Evolutionary conservation across 1,140 invertebrate species (phyloP), one percentile per base, ranked within the genome.

Genomic region (Hesperophylax magnus): DNA sequence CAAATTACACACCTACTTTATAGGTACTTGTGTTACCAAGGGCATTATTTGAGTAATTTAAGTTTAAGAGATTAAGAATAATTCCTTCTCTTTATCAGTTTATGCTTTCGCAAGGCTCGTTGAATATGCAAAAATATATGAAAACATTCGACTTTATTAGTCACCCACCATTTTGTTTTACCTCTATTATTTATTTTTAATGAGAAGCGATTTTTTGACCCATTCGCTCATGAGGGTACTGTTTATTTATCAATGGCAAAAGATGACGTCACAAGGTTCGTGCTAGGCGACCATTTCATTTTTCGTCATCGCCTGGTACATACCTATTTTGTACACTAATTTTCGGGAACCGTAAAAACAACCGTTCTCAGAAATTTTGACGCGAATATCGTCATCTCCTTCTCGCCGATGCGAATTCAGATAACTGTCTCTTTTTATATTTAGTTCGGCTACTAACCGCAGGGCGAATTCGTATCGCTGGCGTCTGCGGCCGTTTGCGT

Each of bases 381-480:
- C 8, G 3, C 34, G 0, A 69, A 14, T 58, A 75, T 54, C 52
- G 52, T 6, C 58, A 15, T 56, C 71, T 75, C 71, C 31, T 27
- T 75, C 53, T 58, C 20, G 24, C 24, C 22, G 14, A 56, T n/a
- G 20, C 6, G 18, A 17, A 6, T 22, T n/a, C 2, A 15, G n/a
- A 27, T n/a, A 6, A 3, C 14, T 18, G 20, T 75, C 24, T 75
- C 52, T 11, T 71, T 22, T 53, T 17, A 3, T 15, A 0, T 31
- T 75, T 75, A 75, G 71, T 75, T 54, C 15, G 15, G 20, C 18
- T 18, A 52, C 14, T 58, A 20, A 24, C 53, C 71, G 71, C 52
- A 3, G 27, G 53, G 20, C n/a, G 52, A 15, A 20, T 27, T 8
- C 18, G 22, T n/a, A 24, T 22, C 52, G 52, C 52, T 75, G 52